Percentiles rank a stretch among this genome's conserved stretches.
Evolutionary conservation across 2,113 vertebrate genomes (phyloP).

Genomic region (Hemibates koningsi): DNA sequence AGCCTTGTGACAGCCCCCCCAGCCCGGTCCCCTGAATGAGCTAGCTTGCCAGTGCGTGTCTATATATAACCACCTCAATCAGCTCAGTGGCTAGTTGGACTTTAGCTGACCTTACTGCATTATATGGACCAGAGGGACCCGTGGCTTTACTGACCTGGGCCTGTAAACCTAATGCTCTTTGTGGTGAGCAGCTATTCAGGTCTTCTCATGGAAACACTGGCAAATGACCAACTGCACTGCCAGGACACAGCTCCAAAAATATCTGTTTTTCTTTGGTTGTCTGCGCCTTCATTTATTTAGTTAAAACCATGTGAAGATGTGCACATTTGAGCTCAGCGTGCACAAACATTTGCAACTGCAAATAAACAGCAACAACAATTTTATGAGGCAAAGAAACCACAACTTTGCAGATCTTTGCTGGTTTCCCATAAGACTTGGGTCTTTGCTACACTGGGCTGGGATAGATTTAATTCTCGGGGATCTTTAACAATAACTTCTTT

Average conservation of each 20-base stretch:
- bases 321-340: background rate
- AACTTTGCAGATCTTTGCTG: background rate
- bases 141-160: constrained; percentile 4
- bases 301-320: background rate
- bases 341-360: background rate
- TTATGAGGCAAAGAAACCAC: background rate
- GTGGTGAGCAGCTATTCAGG: background rate
- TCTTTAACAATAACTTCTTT: background rate
- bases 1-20: constrained; percentile 48
- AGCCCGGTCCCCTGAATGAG: background rate
- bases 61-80: constrained; percentile 65
- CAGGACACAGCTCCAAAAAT: background rate
- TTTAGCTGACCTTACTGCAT: constrained; percentile 50
- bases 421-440: background rate
- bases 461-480: background rate
- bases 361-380: background rate
- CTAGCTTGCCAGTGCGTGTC: constrained; percentile 44
- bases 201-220: background rate
- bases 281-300: background rate
- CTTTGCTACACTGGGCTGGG: background rate
- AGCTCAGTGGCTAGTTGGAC: constrained; percentile 41
- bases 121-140: constrained; percentile 22
- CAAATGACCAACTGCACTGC: background rate
- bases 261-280: background rate
- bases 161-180: constrained; percentile 6